These are phyloP conservation scores for Emmelina monodactyla DNA, from an alignment of 2,888 invertebrate genomes.

Conservation along the genomic window DNA sequence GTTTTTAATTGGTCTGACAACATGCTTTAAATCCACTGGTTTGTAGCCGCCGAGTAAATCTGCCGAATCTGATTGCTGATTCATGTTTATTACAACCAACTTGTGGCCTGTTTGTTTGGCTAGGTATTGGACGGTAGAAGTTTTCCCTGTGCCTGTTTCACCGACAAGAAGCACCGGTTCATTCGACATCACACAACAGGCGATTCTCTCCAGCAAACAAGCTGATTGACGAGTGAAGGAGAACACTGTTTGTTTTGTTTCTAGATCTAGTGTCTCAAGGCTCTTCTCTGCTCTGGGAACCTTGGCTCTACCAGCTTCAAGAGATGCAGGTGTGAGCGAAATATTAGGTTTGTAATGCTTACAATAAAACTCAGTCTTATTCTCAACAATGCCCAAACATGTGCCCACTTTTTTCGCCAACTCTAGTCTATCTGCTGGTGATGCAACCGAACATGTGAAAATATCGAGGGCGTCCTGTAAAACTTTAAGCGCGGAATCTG, in stretches of 20 bases:
- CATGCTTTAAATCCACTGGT: slow-evolving; percentile 88
- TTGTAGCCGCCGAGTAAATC: slow-evolving; percentile 97
- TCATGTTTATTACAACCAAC: slow-evolving; percentile 96
- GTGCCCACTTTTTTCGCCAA: slow-evolving; percentile 79
- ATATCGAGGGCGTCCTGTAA: slow-evolving; percentile 92
- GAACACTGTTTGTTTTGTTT: slow-evolving; percentile 66
- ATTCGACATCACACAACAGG: slow-evolving; percentile 79
- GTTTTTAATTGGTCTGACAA: slow-evolving; percentile 80
- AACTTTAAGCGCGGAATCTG: slow-evolving; percentile 72
- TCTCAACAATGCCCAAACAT: slow-evolving; percentile 81
- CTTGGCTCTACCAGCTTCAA: slow-evolving; percentile 77
- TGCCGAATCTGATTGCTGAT: slow-evolving; percentile 96
- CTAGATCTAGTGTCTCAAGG: slow-evolving; percentile 40
- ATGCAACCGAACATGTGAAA: slow-evolving; percentile 82
- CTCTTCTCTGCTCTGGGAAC: slow-evolving; percentile 50
- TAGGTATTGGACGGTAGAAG: slow-evolving; percentile 91
- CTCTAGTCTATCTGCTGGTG: slow-evolving; percentile 69
- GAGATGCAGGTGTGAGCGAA: slow-evolving; percentile 55
- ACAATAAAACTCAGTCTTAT: slow-evolving; percentile 83
- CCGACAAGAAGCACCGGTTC: slow-evolving; percentile 96
- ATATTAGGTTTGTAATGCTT: slow-evolving; percentile 81
- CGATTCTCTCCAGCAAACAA: slow-evolving; percentile 86
- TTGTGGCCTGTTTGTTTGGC: slow-evolving; percentile 84
- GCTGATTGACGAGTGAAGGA: slow-evolving; percentile 85
- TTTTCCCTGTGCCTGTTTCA: slow-evolving; percentile 99